Evolutionary conservation across 2,797 vertebrate genomes (phyloP), one percentile per base, ranked within the genome.

Genomic region (Myiotriccus ornatus): DNA sequence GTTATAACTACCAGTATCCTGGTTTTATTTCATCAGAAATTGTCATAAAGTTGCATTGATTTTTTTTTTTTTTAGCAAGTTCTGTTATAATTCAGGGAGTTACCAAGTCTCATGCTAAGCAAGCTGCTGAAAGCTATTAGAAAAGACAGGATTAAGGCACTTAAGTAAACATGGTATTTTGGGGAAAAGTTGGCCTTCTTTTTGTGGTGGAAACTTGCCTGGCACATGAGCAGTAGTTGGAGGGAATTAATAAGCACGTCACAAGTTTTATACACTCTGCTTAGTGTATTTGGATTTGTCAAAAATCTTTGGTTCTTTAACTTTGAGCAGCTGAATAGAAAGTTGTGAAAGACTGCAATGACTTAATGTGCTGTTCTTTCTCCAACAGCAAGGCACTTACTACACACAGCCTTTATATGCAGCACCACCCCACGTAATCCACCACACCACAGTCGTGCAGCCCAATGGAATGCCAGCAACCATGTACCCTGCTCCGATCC

Each of bases 381-480:
- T 70, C 92, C 97, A 97, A 96, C 99, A 99, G 97, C 99, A 99
- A 98, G 99, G 99, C 96, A 97, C 99, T 70, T 99, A 99, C 46
- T 99, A 99, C 97, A 99, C 99, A 94, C 99, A 99, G 98, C 99
- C 99, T 32, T 97, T 99, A 92, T 99, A 99, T 62, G 99, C 99
- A 63, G 99, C 99, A 4, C 99, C 99, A 37, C 99, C 99, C 60
- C 99, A 99, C 79, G 99, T 99, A 97, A 99, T 99, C 95, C 99
- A 99, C 97, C 99, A 99, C 98, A 99, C 99, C 82, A 99, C 99
- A 6, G 99, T 99, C 97, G 99, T 99, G 96, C 99, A 99, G 97
- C 99, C 99, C 34, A 99, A 99, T 3, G 99, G 99, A 94, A 99
- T 99, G 99, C 99, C 99, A 19, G 98, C 99, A 2, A 98, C 99